These are phyloP conservation scores for Cantharis nigra DNA, from an alignment of 2,888 invertebrate species.

Conservation along the genomic window DNA sequence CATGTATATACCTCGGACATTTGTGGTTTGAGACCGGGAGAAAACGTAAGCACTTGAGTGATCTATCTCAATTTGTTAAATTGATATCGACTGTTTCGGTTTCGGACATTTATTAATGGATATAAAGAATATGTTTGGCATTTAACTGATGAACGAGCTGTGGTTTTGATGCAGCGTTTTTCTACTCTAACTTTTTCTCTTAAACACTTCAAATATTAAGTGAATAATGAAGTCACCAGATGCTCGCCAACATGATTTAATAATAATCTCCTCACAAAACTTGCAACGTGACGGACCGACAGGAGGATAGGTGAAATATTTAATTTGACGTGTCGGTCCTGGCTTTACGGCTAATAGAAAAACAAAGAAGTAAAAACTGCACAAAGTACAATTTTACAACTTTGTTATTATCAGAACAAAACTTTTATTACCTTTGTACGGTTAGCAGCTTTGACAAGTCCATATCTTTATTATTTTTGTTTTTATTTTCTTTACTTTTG, in stretches of 20 bases:
- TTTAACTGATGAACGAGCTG: constrained; percentile 12
- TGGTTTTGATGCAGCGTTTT: constrained; percentile 7
- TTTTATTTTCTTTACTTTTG: neutral
- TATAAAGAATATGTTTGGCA: constrained; percentile 21
- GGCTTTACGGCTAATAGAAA: neutral
- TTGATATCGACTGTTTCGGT: constrained; percentile 40
- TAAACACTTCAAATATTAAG: constrained; percentile 1
- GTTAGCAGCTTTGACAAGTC: constrained; percentile 15
- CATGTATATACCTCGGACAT: constrained; percentile 20
- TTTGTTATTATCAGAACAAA: constrained; percentile 20
- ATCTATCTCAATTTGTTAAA: constrained; percentile 43
- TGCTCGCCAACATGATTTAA: neutral
- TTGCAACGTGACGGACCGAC: neutral
- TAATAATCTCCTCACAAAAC: neutral
- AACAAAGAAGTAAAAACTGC: neutral
- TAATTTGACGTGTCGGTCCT: neutral
- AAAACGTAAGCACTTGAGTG: constrained; percentile 29
- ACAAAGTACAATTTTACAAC: constrained; percentile 23
- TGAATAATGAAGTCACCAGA: constrained; percentile 2
- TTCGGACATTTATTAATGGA: constrained; percentile 27
- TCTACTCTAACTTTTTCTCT: neutral
- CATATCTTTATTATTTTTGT: constrained; percentile 11
- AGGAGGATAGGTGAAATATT: neutral
- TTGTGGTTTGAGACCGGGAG: constrained; percentile 14
- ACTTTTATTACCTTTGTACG: constrained; percentile 17